phyloP scores from a whole-genome alignment of 2,888 invertebrate genomes.

The Zhuqinia jingwanae region DNA sequence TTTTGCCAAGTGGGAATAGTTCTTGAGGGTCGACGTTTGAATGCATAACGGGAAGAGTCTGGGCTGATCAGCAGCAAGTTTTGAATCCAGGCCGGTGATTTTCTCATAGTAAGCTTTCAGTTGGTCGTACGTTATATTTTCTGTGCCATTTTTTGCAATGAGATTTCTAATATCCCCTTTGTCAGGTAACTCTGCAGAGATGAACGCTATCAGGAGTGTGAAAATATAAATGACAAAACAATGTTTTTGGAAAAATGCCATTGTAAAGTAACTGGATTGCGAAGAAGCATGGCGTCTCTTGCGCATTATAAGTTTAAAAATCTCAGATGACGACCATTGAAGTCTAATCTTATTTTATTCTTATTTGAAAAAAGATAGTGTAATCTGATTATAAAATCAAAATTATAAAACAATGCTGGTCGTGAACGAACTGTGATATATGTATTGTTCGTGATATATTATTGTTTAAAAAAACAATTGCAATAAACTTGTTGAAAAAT shows the following conservation, averaged over 20 bases:
- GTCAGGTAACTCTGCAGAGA: conserved; percentile 15
- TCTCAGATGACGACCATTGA: no score
- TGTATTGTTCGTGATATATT: no score
- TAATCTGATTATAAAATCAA: no score
- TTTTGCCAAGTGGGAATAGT: background rate
- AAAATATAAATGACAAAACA: background rate
- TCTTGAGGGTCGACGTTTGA: background rate
- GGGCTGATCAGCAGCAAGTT: background rate
- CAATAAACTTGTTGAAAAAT: no score
- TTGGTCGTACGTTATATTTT: background rate
- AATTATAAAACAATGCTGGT: no score
- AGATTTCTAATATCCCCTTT: background rate
- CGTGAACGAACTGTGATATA: no score
- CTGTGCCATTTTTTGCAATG: background rate
- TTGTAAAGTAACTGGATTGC: background rate
- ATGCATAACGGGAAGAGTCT: conserved; percentile 38
- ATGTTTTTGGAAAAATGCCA: background rate
- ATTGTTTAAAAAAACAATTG: no score
- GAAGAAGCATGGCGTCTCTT: background rate
- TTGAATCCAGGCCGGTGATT: background rate
- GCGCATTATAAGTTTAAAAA: no score
- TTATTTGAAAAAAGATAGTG: no score
- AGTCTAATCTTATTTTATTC: no score
- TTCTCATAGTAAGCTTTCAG: background rate
- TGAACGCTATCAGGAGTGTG: background rate